These are phyloP conservation scores for Lethrus apterus DNA, from an alignment of 1,140 invertebrate genomes.

Conservation along the genomic window DNA sequence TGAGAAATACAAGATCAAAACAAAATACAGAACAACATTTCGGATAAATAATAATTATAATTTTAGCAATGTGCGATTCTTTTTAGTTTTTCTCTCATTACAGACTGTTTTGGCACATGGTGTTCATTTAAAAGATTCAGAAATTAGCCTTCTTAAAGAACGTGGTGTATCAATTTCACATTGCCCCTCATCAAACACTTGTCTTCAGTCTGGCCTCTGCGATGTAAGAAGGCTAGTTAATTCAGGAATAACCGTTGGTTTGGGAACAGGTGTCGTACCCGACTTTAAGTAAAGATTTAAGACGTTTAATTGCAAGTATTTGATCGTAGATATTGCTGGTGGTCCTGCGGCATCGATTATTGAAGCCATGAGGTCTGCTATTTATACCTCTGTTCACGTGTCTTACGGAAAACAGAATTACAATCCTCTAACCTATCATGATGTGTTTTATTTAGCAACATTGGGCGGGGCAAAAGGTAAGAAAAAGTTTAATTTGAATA, in stretches of 20 bases:
- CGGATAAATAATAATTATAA: too few relatives aligned
- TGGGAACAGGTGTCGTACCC: conserved; percentile 69
- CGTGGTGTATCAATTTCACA: conserved; percentile 65
- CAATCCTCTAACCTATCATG: conserved; percentile 58
- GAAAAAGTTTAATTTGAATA: conserved; percentile 15
- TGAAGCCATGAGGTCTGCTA: conserved; percentile 62
- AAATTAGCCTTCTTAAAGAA: conserved; percentile 58
- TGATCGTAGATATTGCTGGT: conserved; percentile 67
- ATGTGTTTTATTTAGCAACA: conserved; percentile 79
- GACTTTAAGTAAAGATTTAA: too few relatives aligned
- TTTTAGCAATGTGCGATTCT: too few relatives aligned
- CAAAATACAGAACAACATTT: too few relatives aligned
- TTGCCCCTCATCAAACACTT: conserved; percentile 81
- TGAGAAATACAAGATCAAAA: too few relatives aligned
- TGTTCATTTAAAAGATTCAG: conserved; percentile 63
- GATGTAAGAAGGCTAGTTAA: conserved; percentile 60
- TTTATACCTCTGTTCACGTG: conserved; percentile 66
- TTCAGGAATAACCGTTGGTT: conserved; percentile 63
- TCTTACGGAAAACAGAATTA: conserved; percentile 45
- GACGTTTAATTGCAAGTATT: too few relatives aligned
- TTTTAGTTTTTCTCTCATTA: too few relatives aligned
- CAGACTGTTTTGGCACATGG: conserved; percentile 77
- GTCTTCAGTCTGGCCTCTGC: conserved; percentile 76
- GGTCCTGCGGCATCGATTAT: conserved; percentile 71
- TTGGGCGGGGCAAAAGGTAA: conserved; percentile 75